A percentile compares a stretch with the other conserved stretches of the same genome.
phyloP scores from a whole-genome alignment of 2,797 vertebrate species.

The Simalia tracyae region DNA sequence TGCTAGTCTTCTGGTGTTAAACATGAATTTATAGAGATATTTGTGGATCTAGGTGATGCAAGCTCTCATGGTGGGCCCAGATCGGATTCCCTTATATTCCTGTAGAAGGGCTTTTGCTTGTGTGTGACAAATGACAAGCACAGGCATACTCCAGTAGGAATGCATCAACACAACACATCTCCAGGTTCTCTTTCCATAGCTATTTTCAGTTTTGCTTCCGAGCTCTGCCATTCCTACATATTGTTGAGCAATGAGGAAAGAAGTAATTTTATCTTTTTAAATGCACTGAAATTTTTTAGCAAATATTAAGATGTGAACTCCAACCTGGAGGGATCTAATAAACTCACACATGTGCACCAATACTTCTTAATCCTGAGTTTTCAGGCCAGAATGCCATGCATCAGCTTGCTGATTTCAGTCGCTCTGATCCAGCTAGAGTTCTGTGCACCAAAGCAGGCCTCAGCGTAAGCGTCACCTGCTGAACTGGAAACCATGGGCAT shows the following conservation, averaged over 20 bases:
- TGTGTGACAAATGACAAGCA: neutral
- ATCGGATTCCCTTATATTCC: neutral
- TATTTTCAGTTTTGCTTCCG: neutral
- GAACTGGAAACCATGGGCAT: neutral
- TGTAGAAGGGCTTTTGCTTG: neutral
- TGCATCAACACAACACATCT: neutral
- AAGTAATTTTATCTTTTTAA: neutral
- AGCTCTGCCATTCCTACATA: neutral
- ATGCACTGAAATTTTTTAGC: neutral
- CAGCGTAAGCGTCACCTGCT: neutral
- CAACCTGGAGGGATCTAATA: neutral
- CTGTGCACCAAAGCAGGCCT: neutral
- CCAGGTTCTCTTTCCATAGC: neutral
- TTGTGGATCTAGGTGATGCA: neutral
- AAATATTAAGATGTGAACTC: neutral
- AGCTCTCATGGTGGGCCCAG: neutral
- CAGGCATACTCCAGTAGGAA: neutral
- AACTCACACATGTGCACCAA: neutral
- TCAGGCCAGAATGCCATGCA: neutral
- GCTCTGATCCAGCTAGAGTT: neutral
- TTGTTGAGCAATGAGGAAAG: neutral
- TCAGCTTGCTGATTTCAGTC: neutral
- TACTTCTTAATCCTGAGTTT: neutral
- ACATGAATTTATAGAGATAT: neutral
- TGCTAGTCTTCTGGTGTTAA: slow-evolving; percentile 20